phyloP scores from a whole-genome alignment of 2,113 vertebrate genomes.

The Ceyx cyanopectus region DNA sequence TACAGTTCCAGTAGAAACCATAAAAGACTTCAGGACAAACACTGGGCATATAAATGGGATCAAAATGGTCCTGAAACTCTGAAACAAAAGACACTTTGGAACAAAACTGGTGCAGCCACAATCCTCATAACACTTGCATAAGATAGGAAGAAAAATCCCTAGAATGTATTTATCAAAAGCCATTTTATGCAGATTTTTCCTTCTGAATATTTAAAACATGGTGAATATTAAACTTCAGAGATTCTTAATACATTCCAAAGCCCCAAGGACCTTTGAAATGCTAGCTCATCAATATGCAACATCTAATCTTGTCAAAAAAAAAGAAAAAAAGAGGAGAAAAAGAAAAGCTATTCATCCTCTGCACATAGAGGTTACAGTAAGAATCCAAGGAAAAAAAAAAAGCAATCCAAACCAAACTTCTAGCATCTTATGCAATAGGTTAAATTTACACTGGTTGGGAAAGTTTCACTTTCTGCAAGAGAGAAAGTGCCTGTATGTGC shows the following conservation, averaged over 20 bases:
- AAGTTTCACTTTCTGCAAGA: constrained; percentile 67
- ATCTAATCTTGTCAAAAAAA: constrained; percentile 49
- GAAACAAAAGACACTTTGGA: constrained; percentile 16
- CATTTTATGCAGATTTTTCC: constrained; percentile 66
- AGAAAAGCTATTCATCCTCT: constrained; percentile 16
- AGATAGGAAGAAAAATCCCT: constrained; percentile 36
- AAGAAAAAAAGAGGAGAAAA: background rate
- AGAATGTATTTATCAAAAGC: constrained; percentile 59
- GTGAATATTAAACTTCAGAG: constrained; percentile 67
- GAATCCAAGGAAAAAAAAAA: constrained; percentile 3
- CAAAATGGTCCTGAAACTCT: background rate
- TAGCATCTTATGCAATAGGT: constrained; percentile 65
- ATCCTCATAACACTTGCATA: constrained; percentile 22
- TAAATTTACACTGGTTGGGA: constrained; percentile 46
- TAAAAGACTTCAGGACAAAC: background rate
- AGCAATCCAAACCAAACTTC: background rate
- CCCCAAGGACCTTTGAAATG: constrained; percentile 59
- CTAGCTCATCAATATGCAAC: constrained; percentile 70
- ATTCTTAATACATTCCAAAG: constrained; percentile 41
- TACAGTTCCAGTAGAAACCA: background rate
- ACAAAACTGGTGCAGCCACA: constrained; percentile 40
- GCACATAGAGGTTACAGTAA: constrained; percentile 27
- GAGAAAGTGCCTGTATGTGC: constrained; percentile 43
- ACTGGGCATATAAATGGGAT: background rate
- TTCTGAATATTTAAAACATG: constrained; percentile 57